These are phyloP conservation scores for Xenopus laevis DNA, from an alignment of 2,113 vertebrate species.

Conservation along the genomic window DNA sequence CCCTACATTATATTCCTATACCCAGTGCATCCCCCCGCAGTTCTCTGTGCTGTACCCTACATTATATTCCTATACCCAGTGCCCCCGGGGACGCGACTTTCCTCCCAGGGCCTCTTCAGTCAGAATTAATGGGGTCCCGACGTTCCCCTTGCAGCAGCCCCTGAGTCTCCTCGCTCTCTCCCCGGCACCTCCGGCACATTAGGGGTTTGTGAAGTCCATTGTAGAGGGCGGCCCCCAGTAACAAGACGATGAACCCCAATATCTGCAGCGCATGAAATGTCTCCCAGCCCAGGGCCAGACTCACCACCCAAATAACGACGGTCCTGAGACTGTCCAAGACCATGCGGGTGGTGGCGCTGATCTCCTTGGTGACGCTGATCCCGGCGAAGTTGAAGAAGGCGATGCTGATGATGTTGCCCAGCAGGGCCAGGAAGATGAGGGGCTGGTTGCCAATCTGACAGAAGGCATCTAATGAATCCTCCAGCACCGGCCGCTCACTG, in stretches of 20 bases:
- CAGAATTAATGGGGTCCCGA: constrained; percentile 50
- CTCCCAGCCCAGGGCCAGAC: constrained; percentile 85
- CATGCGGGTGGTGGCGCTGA: constrained; percentile 94
- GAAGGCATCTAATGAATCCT: constrained; percentile 85
- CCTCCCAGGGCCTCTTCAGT: background rate
- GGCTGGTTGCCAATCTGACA: constrained; percentile 82
- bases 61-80: no score
- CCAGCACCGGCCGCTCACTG: constrained; percentile 71
- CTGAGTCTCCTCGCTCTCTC: constrained; percentile 60
- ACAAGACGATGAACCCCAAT: constrained; percentile 79
- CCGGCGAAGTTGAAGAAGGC: constrained; percentile 96
- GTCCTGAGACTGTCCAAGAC: constrained; percentile 93
- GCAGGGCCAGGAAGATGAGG: constrained; percentile 76
- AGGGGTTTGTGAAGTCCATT: constrained; percentile 81
- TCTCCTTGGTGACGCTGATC: constrained; percentile 92
- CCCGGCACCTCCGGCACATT: constrained; percentile 42
- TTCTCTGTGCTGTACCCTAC: no score
- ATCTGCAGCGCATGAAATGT: constrained; percentile 81
- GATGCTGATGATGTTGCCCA: constrained; percentile 88
- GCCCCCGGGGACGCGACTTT: no score
- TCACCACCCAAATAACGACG: constrained; percentile 83
- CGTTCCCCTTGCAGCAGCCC: constrained; percentile 61
- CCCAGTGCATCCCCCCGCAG: no score
- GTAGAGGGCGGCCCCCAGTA: constrained; percentile 78
- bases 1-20: no score